These are phyloP conservation scores for Chiloscyllium plagiosum DNA, from an alignment of 2,113 vertebrate genomes.

Conservation along the genomic window DNA sequence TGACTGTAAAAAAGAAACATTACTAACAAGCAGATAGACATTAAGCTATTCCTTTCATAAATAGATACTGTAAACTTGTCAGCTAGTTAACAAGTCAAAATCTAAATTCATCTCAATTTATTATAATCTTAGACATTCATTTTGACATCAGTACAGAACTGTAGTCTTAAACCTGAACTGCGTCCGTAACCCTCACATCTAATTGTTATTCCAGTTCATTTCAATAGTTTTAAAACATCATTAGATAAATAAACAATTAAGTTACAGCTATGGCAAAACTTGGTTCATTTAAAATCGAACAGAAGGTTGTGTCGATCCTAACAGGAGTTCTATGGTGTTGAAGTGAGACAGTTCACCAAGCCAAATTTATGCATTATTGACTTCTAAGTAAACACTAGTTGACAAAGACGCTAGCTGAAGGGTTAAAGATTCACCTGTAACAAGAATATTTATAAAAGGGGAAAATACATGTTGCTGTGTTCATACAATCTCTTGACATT, in stretches of 20 bases:
- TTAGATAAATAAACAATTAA: neutral
- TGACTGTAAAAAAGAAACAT: neutral
- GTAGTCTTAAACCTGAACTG: neutral
- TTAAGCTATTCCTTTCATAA: neutral
- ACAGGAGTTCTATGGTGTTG: neutral
- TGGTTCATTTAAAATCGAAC: neutral
- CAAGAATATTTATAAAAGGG: too few species aligned
- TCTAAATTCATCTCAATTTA: neutral
- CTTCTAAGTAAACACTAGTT: neutral
- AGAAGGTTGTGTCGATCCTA: neutral
- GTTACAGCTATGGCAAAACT: neutral
- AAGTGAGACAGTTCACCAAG: neutral
- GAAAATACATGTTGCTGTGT: neutral
- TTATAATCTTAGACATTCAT: neutral
- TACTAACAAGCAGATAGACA: neutral
- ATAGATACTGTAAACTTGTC: neutral
- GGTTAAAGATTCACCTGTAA: neutral
- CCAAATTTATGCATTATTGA: neutral
- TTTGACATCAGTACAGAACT: neutral
- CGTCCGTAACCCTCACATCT: neutral
- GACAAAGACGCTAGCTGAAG: neutral
- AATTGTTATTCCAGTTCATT: neutral
- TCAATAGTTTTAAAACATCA: neutral
- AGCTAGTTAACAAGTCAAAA: neutral
- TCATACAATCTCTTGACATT: neutral